These are phyloP conservation scores for Serranus cabrilla DNA, from an alignment of 2,797 vertebrate genomes.

Conservation along the genomic window DNA sequence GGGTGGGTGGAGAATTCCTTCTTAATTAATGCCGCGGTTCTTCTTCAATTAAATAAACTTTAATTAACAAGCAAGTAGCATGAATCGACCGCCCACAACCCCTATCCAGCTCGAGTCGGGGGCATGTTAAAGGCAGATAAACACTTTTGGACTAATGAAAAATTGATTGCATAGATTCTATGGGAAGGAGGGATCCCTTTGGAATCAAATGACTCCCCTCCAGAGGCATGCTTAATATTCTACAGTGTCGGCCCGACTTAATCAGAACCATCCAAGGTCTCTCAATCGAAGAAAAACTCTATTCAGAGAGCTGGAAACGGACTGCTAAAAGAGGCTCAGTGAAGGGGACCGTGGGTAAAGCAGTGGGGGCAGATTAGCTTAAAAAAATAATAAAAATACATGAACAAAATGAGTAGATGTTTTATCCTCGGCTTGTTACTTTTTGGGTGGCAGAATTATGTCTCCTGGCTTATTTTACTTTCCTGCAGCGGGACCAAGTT, in stretches of 20 bases:
- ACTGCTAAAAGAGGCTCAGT: conserved; percentile 50
- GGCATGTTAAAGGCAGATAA: conserved; percentile 97
- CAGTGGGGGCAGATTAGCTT: conserved; percentile 28
- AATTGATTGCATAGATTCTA: conserved; percentile 97
- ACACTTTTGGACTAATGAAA: conserved; percentile 99
- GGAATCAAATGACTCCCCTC: conserved; percentile 80
- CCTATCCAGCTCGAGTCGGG: conserved; percentile 90
- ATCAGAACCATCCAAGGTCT: conserved; percentile 90
- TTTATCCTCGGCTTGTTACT: conserved; percentile 50
- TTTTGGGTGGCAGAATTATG: conserved; percentile 35
- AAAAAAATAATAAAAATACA: conserved; percentile 33
- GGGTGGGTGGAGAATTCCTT: conserved; percentile 84
- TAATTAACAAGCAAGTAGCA: conserved; percentile 97
- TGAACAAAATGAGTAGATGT: conserved; percentile 38
- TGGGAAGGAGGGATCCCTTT: conserved; percentile 85
- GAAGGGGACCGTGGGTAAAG: conserved; percentile 22
- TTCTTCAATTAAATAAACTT: conserved; percentile 98
- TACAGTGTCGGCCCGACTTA: conserved; percentile 88
- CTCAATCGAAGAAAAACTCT: conserved; percentile 88
- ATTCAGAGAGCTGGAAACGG: conserved; percentile 82
- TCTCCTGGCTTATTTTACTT: conserved; percentile 47
- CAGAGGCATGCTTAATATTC: conserved; percentile 86
- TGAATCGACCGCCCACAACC: conserved; percentile 93
- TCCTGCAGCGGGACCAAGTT: conserved; percentile 40
- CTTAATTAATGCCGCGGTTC: conserved; percentile 95